Percentiles rank a stretch among this genome's conserved stretches.
Conservation (phyloP, 2,797 vertebrate genomes). For the Fringilla coelebs region DNA sequence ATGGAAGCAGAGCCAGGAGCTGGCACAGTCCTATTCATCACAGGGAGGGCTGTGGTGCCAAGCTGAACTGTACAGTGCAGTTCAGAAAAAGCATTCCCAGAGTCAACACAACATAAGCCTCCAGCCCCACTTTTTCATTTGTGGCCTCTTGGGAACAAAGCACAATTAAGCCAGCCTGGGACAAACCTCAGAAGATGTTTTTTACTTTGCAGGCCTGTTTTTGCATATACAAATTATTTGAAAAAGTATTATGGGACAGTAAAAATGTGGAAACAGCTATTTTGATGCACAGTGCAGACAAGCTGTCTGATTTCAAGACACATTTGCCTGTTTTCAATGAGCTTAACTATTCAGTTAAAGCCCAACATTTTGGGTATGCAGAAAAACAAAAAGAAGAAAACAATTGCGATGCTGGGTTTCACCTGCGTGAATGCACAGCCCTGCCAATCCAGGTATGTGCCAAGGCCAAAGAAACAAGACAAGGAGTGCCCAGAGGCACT, state of each 20-base stretch:
- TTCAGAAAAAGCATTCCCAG: neutral
- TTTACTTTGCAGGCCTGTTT: neutral
- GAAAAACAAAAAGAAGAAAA: neutral
- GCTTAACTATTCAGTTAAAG: neutral
- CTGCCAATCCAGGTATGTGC: neutral
- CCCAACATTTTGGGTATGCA: neutral
- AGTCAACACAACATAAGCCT: neutral
- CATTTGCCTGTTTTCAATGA: neutral
- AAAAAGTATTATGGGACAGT: neutral
- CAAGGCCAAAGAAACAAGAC: neutral
- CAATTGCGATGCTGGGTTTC: neutral
- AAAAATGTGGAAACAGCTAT: neutral
- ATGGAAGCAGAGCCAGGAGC: constrained; percentile 33
- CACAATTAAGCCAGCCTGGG: neutral
- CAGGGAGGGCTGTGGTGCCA: neutral
- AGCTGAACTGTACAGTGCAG: neutral
- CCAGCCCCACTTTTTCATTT: neutral
- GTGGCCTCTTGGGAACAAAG: neutral
- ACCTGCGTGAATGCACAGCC: neutral
- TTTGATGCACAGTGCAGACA: neutral
- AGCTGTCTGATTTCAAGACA: neutral
- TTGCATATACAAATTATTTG: neutral
- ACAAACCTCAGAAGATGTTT: neutral
- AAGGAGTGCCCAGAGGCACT: neutral
- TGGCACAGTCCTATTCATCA: neutral